Evolutionary conservation across 2,888 invertebrate genomes (phyloP), one percentile per base, ranked within the genome.

Genomic region (Synergus gifuensis): DNA sequence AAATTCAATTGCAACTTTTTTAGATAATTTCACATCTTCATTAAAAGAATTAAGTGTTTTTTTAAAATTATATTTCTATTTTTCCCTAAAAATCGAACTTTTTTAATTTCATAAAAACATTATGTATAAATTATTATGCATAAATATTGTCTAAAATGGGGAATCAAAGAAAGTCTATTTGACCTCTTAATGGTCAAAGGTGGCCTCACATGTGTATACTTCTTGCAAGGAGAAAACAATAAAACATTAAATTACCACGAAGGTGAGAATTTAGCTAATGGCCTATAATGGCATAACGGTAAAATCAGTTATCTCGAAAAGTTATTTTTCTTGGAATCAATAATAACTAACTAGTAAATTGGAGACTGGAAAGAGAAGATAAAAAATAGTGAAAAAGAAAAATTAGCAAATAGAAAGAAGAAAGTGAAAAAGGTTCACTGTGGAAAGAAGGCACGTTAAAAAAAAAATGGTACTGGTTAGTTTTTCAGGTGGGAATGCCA

Each of bases 231-330:
- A 46, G 67, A 67, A 67, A 67, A 67, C 67, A 67, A 67, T 67
- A 67, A 67, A 67, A 22, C 22, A 44, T 46, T 67, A 46, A 46
- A 67, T 67, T 67, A 44, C 22, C 18, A 46, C 18, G 67, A 67
- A 67, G 67, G 67, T 67, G 67, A 67, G 67, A 67, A 67, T 67
- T 28, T 67, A 46, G n/a, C 67, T 67, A 67, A 67, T 67, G 67
- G 67, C 44, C 22, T 67, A 67, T 67, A 67, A 67, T 66, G 66
- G 66, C n/a, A 18, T 66, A 66, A 66, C 46, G 67, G 67, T 67
- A 67, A 28, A 67, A 44, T n/a, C 67, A 67, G 44, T 67, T 46
- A 67, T 46, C 46, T 46, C 18, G 22, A 42, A 67, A 46, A 67
- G 46, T 46, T 67, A 22, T 28, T 67, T 67, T 67, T 36, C 28